Evolutionary conservation across 2,113 vertebrate species (phyloP).

Genomic region (Cyrtonyx montezumae): DNA sequence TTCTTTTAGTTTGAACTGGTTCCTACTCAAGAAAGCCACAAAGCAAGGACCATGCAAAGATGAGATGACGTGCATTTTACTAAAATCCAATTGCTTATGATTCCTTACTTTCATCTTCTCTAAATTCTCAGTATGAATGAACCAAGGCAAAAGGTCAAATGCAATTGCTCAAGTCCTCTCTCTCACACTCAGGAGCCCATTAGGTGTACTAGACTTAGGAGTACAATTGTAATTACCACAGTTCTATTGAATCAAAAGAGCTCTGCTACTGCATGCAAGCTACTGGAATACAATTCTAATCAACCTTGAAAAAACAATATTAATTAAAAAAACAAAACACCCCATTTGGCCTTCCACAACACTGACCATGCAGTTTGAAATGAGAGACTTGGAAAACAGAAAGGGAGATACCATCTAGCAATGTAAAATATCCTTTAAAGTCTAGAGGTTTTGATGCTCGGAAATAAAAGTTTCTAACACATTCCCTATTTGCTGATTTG

Average conservation of each 20-base stretch:
- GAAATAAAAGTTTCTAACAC: slow-evolving; percentile 11
- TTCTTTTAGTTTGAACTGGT: not conserved
- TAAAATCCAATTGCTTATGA: not conserved
- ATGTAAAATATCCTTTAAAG: not conserved
- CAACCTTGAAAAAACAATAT: not conserved
- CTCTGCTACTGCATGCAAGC: not conserved
- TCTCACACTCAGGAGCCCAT: not conserved
- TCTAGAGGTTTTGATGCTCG: not conserved
- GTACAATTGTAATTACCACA: not conserved
- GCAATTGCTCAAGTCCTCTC: not conserved
- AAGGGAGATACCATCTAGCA: not conserved
- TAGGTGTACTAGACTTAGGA: not conserved
- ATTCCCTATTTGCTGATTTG: not conserved
- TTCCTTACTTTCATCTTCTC: not conserved
- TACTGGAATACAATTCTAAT: not conserved
- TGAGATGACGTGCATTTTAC: not conserved
- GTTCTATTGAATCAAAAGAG: not conserved
- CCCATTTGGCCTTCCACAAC: not conserved
- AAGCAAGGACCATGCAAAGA: not conserved
- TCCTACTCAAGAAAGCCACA: not conserved
- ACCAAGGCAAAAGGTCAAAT: not conserved
- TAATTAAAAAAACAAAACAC: not conserved
- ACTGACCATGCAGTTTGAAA: not conserved
- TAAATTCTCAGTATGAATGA: not conserved
- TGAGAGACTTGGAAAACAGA: not conserved